A percentile compares a stretch with the other conserved stretches of the same genome.
Conservation (phyloP, 2,888 invertebrate genomes). For the Xylocampa areola region DNA sequence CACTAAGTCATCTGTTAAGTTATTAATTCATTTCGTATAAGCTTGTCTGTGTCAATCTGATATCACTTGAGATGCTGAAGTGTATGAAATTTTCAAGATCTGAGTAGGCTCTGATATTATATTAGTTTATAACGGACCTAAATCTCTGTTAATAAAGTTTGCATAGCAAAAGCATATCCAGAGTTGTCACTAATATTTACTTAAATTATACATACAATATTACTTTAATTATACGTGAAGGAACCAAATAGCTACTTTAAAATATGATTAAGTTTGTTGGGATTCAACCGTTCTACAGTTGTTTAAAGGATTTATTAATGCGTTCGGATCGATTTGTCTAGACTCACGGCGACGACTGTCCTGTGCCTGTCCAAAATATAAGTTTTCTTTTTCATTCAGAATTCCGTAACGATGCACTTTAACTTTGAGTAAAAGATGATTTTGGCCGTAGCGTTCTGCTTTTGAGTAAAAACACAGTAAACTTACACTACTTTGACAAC, state of each 20-base stretch:
- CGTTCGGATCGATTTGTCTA: constrained; percentile 45
- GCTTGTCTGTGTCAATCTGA: no score
- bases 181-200: no score
- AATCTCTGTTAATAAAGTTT: no score
- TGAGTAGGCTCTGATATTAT: no score
- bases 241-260: not conserved
- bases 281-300: constrained; percentile 5
- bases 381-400: not conserved
- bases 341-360: constrained; percentile 29
- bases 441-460: not conserved
- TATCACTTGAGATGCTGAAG: no score
- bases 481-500: not conserved
- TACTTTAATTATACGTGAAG: not conserved
- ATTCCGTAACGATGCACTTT: not conserved
- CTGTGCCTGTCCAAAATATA: constrained; percentile 13
- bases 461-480: not conserved
- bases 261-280: not conserved
- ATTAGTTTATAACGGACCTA: no score
- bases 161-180: no score
- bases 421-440: not conserved
- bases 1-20: no score
- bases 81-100: no score
- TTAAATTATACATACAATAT: no score
- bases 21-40: no score
- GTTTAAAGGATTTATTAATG: constrained; percentile 9